phyloP scores from a whole-genome alignment of 2,797 vertebrate species.

The Tinamus major region DNA sequence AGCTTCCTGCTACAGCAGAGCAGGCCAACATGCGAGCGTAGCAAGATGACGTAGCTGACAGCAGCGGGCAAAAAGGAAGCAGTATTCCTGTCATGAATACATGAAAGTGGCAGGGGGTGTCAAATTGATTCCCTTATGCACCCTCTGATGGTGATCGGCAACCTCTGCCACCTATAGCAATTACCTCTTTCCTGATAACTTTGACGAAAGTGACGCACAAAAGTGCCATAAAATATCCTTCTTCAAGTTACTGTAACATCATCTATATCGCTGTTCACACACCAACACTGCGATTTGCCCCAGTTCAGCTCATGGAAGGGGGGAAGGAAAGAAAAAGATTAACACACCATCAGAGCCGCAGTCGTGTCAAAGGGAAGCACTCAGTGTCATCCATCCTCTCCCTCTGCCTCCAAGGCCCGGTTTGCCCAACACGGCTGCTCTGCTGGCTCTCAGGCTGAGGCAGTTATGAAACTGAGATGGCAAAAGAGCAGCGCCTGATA shows the following conservation, averaged over 20 bases:
- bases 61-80: neutral
- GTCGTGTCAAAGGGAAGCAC: neutral
- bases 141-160: neutral
- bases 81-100: rapidly evolving
- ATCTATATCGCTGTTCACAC: neutral
- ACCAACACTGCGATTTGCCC: neutral
- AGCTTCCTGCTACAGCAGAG: neutral
- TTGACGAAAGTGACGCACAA: neutral
- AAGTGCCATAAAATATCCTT: neutral
- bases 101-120: neutral
- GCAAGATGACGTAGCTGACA: neutral
- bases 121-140: neutral
- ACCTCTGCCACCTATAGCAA: neutral
- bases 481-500: slow-evolving; percentile 33
- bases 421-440: neutral
- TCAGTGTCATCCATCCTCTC: neutral
- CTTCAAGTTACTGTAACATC: neutral
- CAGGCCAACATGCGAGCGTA: neutral
- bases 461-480: slow-evolving; percentile 35
- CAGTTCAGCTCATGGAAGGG: neutral
- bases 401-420: neutral
- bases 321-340: neutral
- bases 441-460: slow-evolving; percentile 9
- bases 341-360: neutral
- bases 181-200: neutral